Evolutionary conservation across 2,113 vertebrate genomes (phyloP).

Genomic region (Ia io): DNA sequence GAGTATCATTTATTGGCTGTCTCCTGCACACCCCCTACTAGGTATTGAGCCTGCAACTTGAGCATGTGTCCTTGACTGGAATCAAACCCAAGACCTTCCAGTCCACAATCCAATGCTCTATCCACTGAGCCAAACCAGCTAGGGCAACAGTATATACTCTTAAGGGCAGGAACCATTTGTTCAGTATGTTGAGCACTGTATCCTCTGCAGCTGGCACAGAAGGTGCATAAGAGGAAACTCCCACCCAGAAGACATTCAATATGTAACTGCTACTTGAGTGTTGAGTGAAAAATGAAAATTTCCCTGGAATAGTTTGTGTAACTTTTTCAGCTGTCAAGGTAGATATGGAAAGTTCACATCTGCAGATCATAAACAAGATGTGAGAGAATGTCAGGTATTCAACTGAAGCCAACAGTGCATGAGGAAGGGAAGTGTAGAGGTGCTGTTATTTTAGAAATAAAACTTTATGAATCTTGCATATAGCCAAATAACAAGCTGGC

Average conservation of each 20-base stretch:
- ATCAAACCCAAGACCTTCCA: too few species aligned
- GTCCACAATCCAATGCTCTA: too few species aligned
- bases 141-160: too few species aligned
- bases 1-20: too few species aligned
- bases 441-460: slow-evolving; percentile 45
- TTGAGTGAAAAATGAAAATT: not conserved
- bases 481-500: slow-evolving; percentile 35
- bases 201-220: not conserved
- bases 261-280: not conserved
- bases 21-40: too few species aligned
- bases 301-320: not conserved
- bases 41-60: too few species aligned
- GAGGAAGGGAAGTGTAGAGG: not conserved
- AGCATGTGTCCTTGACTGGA: too few species aligned
- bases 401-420: too few species aligned
- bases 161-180: not conserved
- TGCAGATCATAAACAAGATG: not conserved
- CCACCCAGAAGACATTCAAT: not conserved
- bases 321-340: not conserved
- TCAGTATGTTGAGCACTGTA: rapidly evolving
- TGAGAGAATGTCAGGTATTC: not conserved
- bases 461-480: slow-evolving; percentile 54
- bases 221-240: not conserved
- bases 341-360: not conserved
- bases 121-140: too few species aligned